phyloP scores from a whole-genome alignment of 2,113 vertebrate genomes.

The Monopterus albus region DNA sequence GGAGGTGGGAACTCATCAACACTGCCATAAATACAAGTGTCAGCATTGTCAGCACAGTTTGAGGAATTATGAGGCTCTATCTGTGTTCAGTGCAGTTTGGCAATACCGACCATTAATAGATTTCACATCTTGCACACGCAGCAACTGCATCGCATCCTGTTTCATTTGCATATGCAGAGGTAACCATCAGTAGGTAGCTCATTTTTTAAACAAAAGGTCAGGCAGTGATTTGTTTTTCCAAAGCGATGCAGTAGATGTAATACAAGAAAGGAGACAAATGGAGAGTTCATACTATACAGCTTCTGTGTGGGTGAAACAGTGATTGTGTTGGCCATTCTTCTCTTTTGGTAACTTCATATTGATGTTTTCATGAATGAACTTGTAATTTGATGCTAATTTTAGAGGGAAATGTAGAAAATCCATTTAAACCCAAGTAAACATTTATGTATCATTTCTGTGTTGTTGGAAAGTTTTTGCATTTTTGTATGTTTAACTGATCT shows the following conservation, averaged over 20 bases:
- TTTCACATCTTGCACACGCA: background rate
- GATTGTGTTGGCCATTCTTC: background rate
- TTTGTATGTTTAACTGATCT: too few relatives aligned
- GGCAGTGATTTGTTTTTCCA: background rate
- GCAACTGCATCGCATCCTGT: background rate
- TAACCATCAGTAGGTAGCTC: background rate
- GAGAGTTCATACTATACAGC: background rate
- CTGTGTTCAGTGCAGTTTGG: background rate
- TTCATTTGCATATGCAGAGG: slow-evolving; percentile 7
- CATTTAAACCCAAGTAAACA: too few relatives aligned
- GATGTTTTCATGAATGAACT: too few relatives aligned
- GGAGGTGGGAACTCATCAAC: slow-evolving; percentile 64
- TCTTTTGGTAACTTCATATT: too few relatives aligned
- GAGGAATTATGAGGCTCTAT: slow-evolving; percentile 48
- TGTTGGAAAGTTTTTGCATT: too few relatives aligned
- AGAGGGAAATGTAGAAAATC: too few relatives aligned
- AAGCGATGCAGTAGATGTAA: background rate
- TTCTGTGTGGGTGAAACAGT: background rate
- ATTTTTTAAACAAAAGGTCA: slow-evolving; percentile 10
- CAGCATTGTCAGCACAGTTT: slow-evolving; percentile 35
- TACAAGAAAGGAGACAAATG: background rate
- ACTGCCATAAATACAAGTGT: slow-evolving; percentile 56
- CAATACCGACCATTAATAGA: slow-evolving; percentile 7
- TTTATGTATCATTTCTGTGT: too few relatives aligned
- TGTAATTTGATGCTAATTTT: too few relatives aligned